These are phyloP conservation scores for Sphaeridia pumilis DNA, from an alignment of 2,888 invertebrate species.

Conservation along the genomic window DNA sequence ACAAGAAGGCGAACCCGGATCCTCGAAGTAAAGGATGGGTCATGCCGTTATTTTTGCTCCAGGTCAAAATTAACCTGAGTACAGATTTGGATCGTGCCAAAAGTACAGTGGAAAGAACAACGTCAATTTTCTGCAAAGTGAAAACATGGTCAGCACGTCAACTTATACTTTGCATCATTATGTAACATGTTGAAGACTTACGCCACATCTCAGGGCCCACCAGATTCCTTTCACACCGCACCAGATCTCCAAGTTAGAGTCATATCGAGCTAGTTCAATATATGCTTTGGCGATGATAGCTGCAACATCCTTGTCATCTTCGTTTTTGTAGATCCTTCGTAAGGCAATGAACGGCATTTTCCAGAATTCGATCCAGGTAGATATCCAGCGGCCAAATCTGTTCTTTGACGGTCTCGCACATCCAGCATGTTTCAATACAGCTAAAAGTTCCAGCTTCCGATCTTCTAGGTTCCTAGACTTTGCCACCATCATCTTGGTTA, in stretches of 20 bases:
- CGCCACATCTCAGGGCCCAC: conserved; percentile 14
- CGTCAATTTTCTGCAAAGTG: conserved; percentile 16
- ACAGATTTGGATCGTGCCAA: conserved; percentile 21
- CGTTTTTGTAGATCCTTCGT: conserved; percentile 9
- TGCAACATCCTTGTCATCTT: conserved; percentile 15
- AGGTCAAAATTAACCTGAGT: conserved; percentile 9
- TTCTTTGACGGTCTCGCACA: conserved; percentile 10
- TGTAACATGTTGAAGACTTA: neutral
- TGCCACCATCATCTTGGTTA: conserved; percentile 10
- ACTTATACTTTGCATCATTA: neutral
- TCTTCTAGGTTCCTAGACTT: conserved; percentile 9
- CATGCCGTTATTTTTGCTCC: conserved; percentile 10
- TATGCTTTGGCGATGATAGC: conserved; percentile 14
- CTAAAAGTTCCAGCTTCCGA: conserved; percentile 8
- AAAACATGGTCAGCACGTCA: no score
- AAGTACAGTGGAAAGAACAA: conserved; percentile 14
- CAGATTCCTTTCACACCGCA: conserved; percentile 16
- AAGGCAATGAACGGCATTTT: conserved; percentile 10
- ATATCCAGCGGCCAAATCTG: conserved; percentile 7
- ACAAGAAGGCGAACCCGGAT: conserved; percentile 18
- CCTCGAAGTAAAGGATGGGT: conserved; percentile 18
- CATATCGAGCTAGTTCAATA: conserved; percentile 11
- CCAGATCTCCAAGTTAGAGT: conserved; percentile 4
- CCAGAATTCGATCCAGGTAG: conserved; percentile 7
- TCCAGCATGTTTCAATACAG: conserved; percentile 7